phyloP scores from a whole-genome alignment of 1,140 invertebrate species.

The Pomacea maculata region DNA sequence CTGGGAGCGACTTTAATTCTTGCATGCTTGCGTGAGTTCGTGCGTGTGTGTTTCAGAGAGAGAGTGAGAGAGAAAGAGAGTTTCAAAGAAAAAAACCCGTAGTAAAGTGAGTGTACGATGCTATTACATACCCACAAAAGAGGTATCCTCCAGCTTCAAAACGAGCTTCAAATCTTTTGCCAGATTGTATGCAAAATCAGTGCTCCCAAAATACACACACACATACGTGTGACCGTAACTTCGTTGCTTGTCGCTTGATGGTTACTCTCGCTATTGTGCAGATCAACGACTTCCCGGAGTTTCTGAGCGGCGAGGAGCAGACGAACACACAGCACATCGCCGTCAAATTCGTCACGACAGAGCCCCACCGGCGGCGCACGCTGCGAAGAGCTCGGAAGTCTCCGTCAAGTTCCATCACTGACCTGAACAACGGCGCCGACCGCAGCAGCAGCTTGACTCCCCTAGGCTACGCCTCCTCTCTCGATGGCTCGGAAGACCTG shows the following conservation, averaged over 20 bases:
- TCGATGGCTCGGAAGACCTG: conserved; percentile 42
- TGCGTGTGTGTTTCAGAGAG: too few relatives aligned
- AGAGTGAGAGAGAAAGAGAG: too few relatives aligned
- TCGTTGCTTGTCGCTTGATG: not conserved
- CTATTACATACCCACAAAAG: too few relatives aligned
- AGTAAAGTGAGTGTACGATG: too few relatives aligned
- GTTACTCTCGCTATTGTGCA: conserved; percentile 33
- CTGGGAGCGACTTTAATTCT: too few relatives aligned
- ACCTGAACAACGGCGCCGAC: conserved; percentile 38
- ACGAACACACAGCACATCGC: conserved; percentile 61
- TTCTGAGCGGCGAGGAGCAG: conserved; percentile 57
- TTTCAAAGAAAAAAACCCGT: too few relatives aligned
- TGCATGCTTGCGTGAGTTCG: too few relatives aligned
- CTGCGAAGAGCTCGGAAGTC: conserved; percentile 43
- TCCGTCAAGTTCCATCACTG: conserved; percentile 38
- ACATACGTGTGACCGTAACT: too few relatives aligned
- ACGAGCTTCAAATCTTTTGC: too few relatives aligned
- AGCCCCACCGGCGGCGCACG: conserved; percentile 39
- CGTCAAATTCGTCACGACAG: conserved; percentile 51
- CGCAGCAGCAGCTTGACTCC: conserved; percentile 56
- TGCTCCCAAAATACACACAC: too few relatives aligned
- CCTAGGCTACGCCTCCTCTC: conserved; percentile 42
- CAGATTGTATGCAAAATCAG: too few relatives aligned
- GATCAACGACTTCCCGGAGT: conserved; percentile 62
- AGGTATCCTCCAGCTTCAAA: too few relatives aligned